phyloP scores from a whole-genome alignment of 2,888 invertebrate species.

The Eupsilia transversa region DNA sequence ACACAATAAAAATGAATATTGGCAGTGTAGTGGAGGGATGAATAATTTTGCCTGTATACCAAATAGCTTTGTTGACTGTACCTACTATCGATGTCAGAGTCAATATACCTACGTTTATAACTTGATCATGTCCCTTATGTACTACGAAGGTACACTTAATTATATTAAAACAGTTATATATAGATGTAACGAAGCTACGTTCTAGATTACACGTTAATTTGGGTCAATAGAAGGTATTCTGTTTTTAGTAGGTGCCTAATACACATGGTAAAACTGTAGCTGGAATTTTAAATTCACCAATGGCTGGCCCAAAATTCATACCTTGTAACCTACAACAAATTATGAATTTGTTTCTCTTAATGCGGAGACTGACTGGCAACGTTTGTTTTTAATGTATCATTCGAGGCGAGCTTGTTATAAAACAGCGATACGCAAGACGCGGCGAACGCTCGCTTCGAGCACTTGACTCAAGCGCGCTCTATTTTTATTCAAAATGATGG shows the following conservation, averaged over 20 bases:
- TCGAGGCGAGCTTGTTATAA: no score
- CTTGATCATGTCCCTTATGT: slow-evolving; percentile 15
- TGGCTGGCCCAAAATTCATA: neutral
- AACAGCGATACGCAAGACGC: no score
- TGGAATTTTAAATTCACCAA: neutral
- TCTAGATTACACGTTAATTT: slow-evolving; percentile 16
- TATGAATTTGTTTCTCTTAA: neutral
- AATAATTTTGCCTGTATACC: no score
- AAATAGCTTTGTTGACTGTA: no score
- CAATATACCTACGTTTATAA: slow-evolving; percentile 19
- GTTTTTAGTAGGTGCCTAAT: neutral
- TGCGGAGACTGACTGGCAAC: no score
- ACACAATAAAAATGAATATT: no score
- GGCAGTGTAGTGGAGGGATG: no score
- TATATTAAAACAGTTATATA: slow-evolving; percentile 14
- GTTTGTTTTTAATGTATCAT: no score
- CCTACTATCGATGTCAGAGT: slow-evolving; percentile 16
- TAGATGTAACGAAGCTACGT: slow-evolving; percentile 2
- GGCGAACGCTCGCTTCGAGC: no score
- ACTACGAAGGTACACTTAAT: slow-evolving; percentile 3
- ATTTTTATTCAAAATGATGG: no score
- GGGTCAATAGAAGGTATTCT: neutral
- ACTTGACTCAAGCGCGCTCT: no score
- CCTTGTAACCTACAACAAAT: neutral
- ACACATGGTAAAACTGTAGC: neutral